Evolutionary conservation across 2,797 vertebrate species (phyloP), one percentile per base, ranked within the genome.

Genomic region (Schizopygopsis pylzovi): DNA sequence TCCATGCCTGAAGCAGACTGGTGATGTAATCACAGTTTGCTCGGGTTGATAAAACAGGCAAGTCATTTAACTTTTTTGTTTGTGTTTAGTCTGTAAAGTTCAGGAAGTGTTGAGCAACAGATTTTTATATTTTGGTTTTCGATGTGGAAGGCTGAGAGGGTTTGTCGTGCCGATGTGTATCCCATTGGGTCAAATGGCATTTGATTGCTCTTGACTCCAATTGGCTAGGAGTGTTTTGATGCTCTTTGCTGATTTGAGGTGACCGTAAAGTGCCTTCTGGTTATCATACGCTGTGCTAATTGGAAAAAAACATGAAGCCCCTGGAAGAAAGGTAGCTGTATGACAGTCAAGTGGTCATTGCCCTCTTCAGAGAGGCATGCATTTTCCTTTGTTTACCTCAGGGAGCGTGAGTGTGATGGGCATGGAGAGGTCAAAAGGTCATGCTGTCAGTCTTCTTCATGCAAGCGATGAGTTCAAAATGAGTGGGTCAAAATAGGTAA

Each of bases 31-130:
- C 75, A 76, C 82, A 41, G 80, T 79, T 83, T 76, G 45, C 73
- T 79, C 15, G 25, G 81, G 78, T 82, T 75, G 73, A 65, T 80
- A 25, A 37, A 87, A 68, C 65, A 85, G 82, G 56, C 83, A 77
- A 81, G 79, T 25, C 13, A 25, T 39, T 81, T 11, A 86, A 83
- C 65, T 59, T 84, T 84, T 89, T 47, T 82, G 63, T 82, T 87
- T 80, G 16, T 49, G 25, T 79, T 83, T 83, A 65, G 54, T 85
- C 72, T 59, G 78, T 49, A 56, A 71, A 76, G 52, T 75, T 83
- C 33, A 41, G 59, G 49, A 15, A 43, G 43, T 68, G 75, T 68
- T 70, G 13, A 73, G 39, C 67, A 85, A 81, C 16, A 43, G 41
- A 6, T 81, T 56, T 39, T 72, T 63, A 82, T 68, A 49, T 43